Evolutionary conservation across 2,113 vertebrate species (phyloP).

Genomic region (Zonotrichia leucophrys): DNA sequence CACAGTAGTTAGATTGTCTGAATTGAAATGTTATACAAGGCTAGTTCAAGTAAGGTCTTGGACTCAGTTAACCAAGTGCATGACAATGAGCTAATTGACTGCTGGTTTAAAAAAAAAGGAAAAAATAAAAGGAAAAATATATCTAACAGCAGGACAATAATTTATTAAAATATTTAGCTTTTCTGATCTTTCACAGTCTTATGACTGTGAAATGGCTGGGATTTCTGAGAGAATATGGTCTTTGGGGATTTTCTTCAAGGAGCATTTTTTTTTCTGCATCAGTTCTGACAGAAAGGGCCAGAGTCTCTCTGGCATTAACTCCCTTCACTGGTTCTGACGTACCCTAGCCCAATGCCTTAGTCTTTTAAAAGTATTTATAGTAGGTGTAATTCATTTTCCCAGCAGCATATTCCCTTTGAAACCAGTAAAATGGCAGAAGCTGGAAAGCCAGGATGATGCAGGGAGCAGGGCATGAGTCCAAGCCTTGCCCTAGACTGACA

Average conservation of each 20-base stretch:
- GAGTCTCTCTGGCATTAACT: not conserved
- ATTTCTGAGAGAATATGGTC: not conserved
- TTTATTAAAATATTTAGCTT: slow-evolving; percentile 22
- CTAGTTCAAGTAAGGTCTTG: slow-evolving; percentile 54
- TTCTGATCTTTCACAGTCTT: not conserved
- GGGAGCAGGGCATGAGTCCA: not conserved
- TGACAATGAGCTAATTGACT: slow-evolving; percentile 53
- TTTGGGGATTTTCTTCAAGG: not conserved
- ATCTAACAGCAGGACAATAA: not conserved
- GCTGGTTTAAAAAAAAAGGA: not conserved
- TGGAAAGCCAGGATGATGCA: not conserved
- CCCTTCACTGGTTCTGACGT: not conserved
- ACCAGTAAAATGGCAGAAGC: slow-evolving; percentile 3
- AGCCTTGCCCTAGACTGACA: not conserved
- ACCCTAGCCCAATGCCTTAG: not conserved
- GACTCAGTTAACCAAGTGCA: not conserved
- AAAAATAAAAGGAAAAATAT: not conserved
- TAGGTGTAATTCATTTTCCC: slow-evolving; percentile 8
- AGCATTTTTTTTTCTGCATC: not conserved
- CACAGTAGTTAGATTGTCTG: slow-evolving; percentile 59
- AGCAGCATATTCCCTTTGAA: slow-evolving; percentile 21
- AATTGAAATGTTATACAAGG: slow-evolving; percentile 44
- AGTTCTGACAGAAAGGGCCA: not conserved
- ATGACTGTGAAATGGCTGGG: not conserved
- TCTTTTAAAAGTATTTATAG: slow-evolving; percentile 41